These are phyloP conservation scores for Acleris literana DNA, from an alignment of 2,888 invertebrate species.

Conservation along the genomic window DNA sequence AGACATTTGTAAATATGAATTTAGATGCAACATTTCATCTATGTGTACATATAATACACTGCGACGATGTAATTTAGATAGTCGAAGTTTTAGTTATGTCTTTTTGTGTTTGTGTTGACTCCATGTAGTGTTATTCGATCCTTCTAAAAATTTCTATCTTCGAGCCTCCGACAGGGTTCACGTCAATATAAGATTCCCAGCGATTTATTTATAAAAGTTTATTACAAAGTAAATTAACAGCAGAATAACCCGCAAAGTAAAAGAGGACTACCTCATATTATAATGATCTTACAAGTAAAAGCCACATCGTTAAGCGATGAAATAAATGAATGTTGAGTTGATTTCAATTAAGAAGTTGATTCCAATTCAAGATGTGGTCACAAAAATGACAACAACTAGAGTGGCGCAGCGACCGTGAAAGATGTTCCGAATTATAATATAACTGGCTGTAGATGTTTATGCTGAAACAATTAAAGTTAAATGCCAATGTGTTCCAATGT, in stretches of 20 bases:
- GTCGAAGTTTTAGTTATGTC: slow-evolving; percentile 21
- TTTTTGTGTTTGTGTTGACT: slow-evolving; percentile 55
- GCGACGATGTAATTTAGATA: background rate
- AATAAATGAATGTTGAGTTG: slow-evolving; percentile 20
- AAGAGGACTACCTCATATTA: slow-evolving; percentile 30
- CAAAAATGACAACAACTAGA: slow-evolving; percentile 36
- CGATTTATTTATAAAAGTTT: slow-evolving; percentile 71
- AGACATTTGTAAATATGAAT: background rate
- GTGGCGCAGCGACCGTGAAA: slow-evolving; percentile 42
- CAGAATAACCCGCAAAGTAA: slow-evolving; percentile 44
- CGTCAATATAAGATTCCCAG: slow-evolving; percentile 49
- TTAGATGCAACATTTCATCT: background rate
- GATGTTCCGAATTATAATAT: slow-evolving; percentile 59
- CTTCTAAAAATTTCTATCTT: slow-evolving; percentile 53
- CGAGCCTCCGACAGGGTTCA: slow-evolving; percentile 73
- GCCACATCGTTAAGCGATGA: slow-evolving; percentile 22
- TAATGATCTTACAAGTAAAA: slow-evolving; percentile 24
- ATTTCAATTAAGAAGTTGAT: slow-evolving; percentile 25
- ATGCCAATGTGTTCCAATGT: slow-evolving; percentile 53
- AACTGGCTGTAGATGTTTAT: slow-evolving; percentile 64
- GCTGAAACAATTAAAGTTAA: slow-evolving; percentile 79
- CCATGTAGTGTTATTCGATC: slow-evolving; percentile 74
- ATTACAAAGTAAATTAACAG: slow-evolving; percentile 59
- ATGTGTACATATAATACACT: background rate
- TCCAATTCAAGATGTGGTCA: slow-evolving; percentile 30